These are phyloP conservation scores for Fratercula arctica DNA, from an alignment of 2,797 vertebrate genomes.

Conservation along the genomic window DNA sequence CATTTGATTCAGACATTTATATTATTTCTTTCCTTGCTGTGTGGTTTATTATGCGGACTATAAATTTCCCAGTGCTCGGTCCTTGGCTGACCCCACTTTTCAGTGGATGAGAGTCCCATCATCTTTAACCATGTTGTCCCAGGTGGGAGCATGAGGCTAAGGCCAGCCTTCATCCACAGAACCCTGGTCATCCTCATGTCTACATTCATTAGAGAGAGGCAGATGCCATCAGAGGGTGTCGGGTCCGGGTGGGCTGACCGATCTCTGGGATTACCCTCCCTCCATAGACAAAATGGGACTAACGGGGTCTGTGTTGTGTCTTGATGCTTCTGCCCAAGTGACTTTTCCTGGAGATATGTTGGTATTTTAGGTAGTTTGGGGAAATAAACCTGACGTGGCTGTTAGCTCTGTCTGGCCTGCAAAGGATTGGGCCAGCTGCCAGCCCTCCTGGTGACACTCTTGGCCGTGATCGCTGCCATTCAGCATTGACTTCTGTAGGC, in stretches of 20 bases:
- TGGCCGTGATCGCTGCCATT: background rate
- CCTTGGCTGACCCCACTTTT: background rate
- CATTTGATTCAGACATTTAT: constrained; percentile 37
- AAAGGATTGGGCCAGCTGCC: background rate
- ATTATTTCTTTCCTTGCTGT: constrained; percentile 12
- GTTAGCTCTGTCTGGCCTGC: background rate
- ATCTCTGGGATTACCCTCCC: background rate
- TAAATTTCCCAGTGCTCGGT: background rate
- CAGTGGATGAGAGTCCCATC: background rate
- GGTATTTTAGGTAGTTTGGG: background rate
- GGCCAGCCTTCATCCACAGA: background rate
- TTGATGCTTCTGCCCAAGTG: background rate
- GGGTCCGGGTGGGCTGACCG: background rate
- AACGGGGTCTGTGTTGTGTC: accelerated
- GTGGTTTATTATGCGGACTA: constrained; percentile 7
- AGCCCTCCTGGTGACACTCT: background rate
- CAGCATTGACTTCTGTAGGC: background rate
- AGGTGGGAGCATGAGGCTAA: background rate
- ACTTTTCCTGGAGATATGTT: background rate
- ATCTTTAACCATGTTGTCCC: background rate
- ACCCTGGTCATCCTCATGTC: background rate
- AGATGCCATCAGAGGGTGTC: background rate
- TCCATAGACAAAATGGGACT: background rate
- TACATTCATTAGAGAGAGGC: background rate
- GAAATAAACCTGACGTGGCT: background rate